Conservation (phyloP, 2,113 vertebrate species). For the Oostethus manadensis region DNA sequence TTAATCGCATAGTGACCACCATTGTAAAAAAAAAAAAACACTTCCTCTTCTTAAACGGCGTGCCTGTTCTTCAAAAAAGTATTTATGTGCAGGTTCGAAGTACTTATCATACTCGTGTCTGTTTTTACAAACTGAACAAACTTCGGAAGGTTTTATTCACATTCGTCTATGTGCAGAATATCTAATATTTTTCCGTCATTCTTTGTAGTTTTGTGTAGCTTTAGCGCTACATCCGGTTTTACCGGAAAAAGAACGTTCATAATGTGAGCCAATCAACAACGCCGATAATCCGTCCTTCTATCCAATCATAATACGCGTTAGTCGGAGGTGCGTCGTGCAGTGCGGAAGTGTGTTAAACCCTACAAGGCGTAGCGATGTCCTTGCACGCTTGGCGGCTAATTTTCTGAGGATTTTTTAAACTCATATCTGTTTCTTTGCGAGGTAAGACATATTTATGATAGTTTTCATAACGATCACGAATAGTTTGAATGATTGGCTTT, state of each 20-base stretch:
- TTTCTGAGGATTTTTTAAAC: slow-evolving; percentile 9
- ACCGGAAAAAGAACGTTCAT: background rate
- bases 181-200: too few relatives aligned
- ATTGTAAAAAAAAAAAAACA: background rate
- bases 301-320: background rate
- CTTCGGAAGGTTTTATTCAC: too few relatives aligned
- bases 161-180: too few relatives aligned
- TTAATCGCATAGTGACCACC: too few relatives aligned
- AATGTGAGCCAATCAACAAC: slow-evolving; percentile 33
- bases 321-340: background rate
- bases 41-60: background rate
- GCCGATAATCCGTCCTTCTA: background rate
- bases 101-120: too few relatives aligned
- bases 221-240: slow-evolving; percentile 2
- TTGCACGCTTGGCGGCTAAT: slow-evolving; percentile 22
- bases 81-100: background rate
- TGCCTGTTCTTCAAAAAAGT: slow-evolving; percentile 17
- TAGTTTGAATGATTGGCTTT: too few relatives aligned
- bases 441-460: slow-evolving; percentile 20
- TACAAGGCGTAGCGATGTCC: slow-evolving; percentile 33
- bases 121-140: too few relatives aligned
- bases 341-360: slow-evolving; percentile 18
- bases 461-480: fast-evolving
- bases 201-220: background rate
- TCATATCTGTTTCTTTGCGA: background rate